Percentiles rank a stretch among this genome's conserved stretches.
Evolutionary conservation across 2,113 vertebrate genomes (phyloP).

Genomic region (Siphamia tubifer): DNA sequence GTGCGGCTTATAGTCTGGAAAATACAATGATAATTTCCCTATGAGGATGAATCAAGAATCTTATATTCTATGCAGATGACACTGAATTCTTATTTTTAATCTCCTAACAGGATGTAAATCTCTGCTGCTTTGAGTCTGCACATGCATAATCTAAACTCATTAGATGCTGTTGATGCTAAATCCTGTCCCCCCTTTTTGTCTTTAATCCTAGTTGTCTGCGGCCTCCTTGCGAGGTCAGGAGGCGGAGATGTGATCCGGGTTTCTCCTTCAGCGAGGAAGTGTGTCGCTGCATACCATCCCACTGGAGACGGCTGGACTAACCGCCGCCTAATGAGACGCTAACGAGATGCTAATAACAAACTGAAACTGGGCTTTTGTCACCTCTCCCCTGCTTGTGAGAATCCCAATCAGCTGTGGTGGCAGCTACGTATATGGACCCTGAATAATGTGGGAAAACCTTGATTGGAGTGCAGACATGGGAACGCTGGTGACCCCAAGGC

Average conservation of each 20-base stretch:
- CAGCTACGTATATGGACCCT: conserved; percentile 36
- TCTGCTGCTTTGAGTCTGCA: too few relatives aligned
- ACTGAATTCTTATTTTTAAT: too few relatives aligned
- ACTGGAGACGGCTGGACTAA: conserved; percentile 88
- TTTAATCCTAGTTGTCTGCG: conserved; percentile 85
- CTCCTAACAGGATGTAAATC: too few relatives aligned
- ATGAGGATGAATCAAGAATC: too few relatives aligned
- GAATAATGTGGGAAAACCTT: conserved; percentile 1
- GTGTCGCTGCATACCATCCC: conserved; percentile 92
- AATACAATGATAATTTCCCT: too few relatives aligned
- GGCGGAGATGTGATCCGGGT: conserved; percentile 85
- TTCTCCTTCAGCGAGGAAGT: conserved; percentile 94
- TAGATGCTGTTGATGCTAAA: background rate
- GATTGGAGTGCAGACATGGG: conserved; percentile 11
- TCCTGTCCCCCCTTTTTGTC: background rate
- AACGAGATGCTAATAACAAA: background rate
- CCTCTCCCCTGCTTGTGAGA: conserved; percentile 10
- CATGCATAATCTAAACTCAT: too few relatives aligned
- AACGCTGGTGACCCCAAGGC: conserved; percentile 11
- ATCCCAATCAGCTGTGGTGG: conserved; percentile 31
- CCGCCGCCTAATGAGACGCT: background rate
- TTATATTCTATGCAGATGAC: too few relatives aligned
- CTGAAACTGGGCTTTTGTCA: background rate
- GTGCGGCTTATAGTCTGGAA: too few relatives aligned
- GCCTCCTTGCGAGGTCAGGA: conserved; percentile 85